Percentiles rank a stretch among this genome's conserved stretches.
Evolutionary conservation across 2,888 invertebrate species (phyloP).

Genomic region (Lasius fuliginosus): DNA sequence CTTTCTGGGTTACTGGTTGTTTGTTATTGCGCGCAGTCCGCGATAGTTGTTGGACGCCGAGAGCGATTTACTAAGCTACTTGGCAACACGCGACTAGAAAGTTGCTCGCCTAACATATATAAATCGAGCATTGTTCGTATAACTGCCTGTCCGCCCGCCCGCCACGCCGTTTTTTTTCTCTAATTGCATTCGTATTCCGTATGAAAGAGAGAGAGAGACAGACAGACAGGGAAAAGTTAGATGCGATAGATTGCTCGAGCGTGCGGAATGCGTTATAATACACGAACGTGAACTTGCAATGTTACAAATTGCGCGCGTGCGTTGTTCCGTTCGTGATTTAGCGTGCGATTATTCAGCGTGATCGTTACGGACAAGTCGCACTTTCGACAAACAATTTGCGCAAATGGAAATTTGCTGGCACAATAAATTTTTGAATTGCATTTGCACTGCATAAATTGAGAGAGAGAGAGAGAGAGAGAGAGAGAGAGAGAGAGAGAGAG

Average conservation of each 20-base stretch:
- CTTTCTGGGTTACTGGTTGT: conserved; percentile 65
- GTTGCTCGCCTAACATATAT: conserved; percentile 65
- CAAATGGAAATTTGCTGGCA: conserved; percentile 11
- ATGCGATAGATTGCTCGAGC: conserved; percentile 34
- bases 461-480: background rate
- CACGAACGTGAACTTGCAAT: conserved; percentile 34
- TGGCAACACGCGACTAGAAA: conserved; percentile 66
- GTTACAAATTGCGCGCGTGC: conserved; percentile 1
- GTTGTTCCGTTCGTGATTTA: conserved; percentile 5
- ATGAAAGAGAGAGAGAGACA: background rate
- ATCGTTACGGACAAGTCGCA: background rate
- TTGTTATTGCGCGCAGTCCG: conserved; percentile 46
- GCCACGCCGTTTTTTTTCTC: conserved; percentile 38
- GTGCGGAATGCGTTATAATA: conserved; percentile 37
- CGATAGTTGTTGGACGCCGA: conserved; percentile 42
- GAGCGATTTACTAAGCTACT: conserved; percentile 59
- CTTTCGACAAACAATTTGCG: conserved; percentile 27
- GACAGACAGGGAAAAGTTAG: background rate
- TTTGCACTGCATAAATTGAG: background rate
- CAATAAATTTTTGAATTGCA: background rate
- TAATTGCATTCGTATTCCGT: conserved; percentile 42
- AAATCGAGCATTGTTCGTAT: conserved; percentile 68
- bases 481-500: background rate
- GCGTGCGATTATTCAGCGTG: conserved; percentile 1
- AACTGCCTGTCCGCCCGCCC: conserved; percentile 29